These are phyloP conservation scores for Caenorhabditis sp. DNA, from an alignment of 2,888 invertebrate species.

Conservation along the genomic window DNA sequence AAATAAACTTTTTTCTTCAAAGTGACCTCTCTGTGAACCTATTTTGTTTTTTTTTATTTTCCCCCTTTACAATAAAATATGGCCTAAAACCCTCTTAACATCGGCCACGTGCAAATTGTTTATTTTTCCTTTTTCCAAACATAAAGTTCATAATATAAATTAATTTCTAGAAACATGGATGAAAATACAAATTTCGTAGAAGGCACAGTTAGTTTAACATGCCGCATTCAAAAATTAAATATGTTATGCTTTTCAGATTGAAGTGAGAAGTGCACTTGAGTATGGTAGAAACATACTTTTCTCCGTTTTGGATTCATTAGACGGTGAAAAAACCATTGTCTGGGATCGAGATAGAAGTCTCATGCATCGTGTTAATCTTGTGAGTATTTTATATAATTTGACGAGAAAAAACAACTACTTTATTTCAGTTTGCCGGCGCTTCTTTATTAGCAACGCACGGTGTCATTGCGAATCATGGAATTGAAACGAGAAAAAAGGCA, in stretches of 20 bases:
- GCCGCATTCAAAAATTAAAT: too few relatives aligned
- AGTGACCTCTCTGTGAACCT: too few relatives aligned
- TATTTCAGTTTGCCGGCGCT: constrained; percentile 41
- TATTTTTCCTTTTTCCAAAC: too few relatives aligned
- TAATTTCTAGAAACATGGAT: too few relatives aligned
- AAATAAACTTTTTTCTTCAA: too few relatives aligned
- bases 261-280: constrained; percentile 44
- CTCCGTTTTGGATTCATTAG: constrained; percentile 55
- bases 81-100: too few relatives aligned
- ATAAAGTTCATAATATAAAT: too few relatives aligned
- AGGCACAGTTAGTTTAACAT: not conserved
- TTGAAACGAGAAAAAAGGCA: constrained; percentile 22
- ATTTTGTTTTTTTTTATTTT: too few relatives aligned
- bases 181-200: not conserved
- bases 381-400: constrained; percentile 22
- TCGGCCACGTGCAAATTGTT: too few relatives aligned
- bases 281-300: constrained; percentile 55
- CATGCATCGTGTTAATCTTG: constrained; percentile 60
- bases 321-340: constrained; percentile 63
- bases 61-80: too few relatives aligned
- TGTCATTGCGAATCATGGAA: constrained; percentile 36
- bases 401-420: not conserved
- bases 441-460: constrained; percentile 36
- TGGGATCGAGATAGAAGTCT: constrained; percentile 60
- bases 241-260: constrained; percentile 34